Percentiles rank a stretch among this genome's conserved stretches.
Evolutionary conservation across 2,888 invertebrate species (phyloP).

Genomic region (Hirtodrosophila duncani): DNA sequence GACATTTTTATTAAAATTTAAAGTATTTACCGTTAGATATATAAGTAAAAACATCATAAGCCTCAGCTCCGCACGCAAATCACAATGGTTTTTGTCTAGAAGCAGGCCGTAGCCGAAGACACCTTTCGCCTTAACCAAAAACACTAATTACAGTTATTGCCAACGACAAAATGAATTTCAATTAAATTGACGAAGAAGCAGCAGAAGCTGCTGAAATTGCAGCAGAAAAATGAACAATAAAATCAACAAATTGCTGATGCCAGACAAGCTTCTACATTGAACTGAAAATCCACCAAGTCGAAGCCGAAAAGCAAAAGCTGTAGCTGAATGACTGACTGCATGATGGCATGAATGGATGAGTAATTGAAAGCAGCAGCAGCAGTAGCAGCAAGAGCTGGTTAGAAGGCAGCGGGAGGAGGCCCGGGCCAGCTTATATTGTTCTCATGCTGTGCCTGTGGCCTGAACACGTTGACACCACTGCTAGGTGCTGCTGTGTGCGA

Average conservation of each 20-base stretch:
- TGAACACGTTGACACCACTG: constrained; percentile 62
- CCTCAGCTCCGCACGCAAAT: too few relatives aligned
- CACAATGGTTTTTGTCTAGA: too few relatives aligned
- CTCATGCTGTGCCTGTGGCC: constrained; percentile 51
- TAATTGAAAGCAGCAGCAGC: constrained; percentile 45
- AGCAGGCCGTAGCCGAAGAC: too few relatives aligned
- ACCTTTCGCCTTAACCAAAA: too few relatives aligned
- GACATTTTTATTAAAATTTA: too few relatives aligned
- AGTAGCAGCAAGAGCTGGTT: neutral
- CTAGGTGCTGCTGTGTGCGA: constrained; percentile 33
- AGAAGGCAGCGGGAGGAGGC: too few relatives aligned
- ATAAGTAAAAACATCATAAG: too few relatives aligned
- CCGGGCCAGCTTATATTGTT: constrained; percentile 49
- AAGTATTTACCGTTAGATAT: too few relatives aligned
- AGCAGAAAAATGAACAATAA: constrained; percentile 39
- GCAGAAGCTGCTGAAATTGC: constrained; percentile 12
- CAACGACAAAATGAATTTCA: too few relatives aligned
- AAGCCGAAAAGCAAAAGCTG: constrained; percentile 6
- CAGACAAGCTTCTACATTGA: constrained; percentile 16
- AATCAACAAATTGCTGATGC: constrained; percentile 53
- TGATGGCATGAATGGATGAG: constrained; percentile 57
- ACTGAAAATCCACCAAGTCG: constrained; percentile 21
- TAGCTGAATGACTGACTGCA: constrained; percentile 31
- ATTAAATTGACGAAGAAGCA: constrained; percentile 33
- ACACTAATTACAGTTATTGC: constrained; percentile 42